phyloP scores from a whole-genome alignment of 2,113 vertebrate genomes.

The Acrocephalus kingi region DNA sequence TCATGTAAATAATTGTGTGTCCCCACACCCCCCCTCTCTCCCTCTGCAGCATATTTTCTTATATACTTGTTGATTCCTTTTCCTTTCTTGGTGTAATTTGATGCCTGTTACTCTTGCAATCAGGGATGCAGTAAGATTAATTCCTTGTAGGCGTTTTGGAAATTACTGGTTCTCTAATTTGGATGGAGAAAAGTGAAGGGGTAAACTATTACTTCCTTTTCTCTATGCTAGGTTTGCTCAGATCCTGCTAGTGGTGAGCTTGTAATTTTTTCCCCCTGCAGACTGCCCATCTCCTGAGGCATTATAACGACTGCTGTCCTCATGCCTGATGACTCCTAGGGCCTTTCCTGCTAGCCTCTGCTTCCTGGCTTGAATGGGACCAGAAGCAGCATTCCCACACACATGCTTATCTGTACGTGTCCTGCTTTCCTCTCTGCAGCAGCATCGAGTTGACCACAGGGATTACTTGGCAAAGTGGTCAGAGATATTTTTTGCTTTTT shows the following conservation, averaged over 20 bases:
- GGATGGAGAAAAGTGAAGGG: neutral
- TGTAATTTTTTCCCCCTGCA: neutral
- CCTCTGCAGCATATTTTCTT: neutral
- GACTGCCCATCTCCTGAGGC: neutral
- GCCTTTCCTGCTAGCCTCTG: neutral
- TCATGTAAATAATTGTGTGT: neutral
- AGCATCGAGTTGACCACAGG: neutral
- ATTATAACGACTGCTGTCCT: neutral
- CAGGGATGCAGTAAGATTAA: neutral
- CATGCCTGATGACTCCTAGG: neutral
- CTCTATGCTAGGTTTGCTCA: neutral
- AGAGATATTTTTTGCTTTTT: neutral
- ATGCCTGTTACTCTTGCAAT: neutral
- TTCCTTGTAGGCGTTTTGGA: neutral
- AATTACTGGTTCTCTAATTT: neutral
- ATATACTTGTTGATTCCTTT: neutral
- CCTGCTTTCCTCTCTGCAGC: neutral
- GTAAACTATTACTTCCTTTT: neutral
- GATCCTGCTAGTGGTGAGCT: neutral
- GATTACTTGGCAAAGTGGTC: neutral
- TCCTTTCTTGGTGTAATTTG: neutral
- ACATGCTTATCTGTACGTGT: fast-evolving
- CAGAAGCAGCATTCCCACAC: neutral
- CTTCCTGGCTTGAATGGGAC: neutral
- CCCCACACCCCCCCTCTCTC: neutral